A percentile compares a stretch with the other conserved stretches of the same genome.
Evolutionary conservation across 2,113 vertebrate species (phyloP).

Genomic region (Heteronetta atricapilla): DNA sequence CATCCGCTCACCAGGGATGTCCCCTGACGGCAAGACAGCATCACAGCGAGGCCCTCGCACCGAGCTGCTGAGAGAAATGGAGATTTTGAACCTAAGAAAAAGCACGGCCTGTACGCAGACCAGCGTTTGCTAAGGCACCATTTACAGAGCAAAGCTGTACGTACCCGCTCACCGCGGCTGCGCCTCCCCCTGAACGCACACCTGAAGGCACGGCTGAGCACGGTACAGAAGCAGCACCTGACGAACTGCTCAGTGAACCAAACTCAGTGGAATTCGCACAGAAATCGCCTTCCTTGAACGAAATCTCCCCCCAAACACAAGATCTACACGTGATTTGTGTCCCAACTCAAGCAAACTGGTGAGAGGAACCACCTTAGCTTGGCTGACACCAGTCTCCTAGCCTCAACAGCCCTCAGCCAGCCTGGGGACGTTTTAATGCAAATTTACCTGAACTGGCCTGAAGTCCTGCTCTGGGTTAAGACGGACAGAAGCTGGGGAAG

Average conservation of each 20-base stretch:
- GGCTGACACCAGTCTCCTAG: background rate
- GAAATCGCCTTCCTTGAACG: fast-evolving
- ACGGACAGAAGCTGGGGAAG: background rate
- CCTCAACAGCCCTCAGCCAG: background rate
- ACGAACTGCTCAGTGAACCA: background rate
- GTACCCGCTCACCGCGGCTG: background rate
- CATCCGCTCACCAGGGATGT: background rate
- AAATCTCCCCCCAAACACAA: background rate
- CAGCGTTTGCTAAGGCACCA: background rate
- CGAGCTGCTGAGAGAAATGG: background rate
- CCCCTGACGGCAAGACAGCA: background rate
- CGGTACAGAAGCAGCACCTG: fast-evolving
- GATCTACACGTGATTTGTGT: background rate
- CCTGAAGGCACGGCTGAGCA: background rate
- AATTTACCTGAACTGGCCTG: background rate
- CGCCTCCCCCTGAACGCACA: background rate
- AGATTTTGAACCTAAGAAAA: background rate
- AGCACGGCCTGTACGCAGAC: background rate
- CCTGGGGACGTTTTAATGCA: background rate
- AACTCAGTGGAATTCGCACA: fast-evolving
- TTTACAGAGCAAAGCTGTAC: background rate
- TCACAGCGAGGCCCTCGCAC: background rate
- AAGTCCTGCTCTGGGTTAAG: background rate
- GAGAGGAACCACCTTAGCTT: background rate
- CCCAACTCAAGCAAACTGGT: background rate